A percentile compares a stretch with the other conserved stretches of the same genome.
Conservation (phyloP, 2,888 invertebrate species). For the Chymomyza fuscimana region DNA sequence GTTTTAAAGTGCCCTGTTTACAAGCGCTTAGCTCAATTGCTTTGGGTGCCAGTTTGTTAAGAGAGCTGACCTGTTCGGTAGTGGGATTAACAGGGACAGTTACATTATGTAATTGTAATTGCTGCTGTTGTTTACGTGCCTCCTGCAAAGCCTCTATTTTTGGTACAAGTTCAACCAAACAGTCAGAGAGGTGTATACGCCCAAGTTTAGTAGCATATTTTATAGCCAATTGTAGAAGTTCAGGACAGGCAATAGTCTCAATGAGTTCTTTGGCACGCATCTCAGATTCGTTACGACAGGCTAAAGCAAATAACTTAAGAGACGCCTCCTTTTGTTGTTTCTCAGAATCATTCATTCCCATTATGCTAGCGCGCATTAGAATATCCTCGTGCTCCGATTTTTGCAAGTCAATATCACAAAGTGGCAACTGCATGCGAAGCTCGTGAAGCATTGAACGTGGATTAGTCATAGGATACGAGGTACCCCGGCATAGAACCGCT, state of each 20-base stretch:
- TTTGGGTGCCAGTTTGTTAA: slow-evolving; percentile 68
- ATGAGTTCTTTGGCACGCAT: slow-evolving; percentile 92
- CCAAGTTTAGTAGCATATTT: slow-evolving; percentile 92
- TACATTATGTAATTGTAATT: slow-evolving; percentile 47
- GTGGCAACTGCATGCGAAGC: slow-evolving; percentile 86
- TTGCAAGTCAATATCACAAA: slow-evolving; percentile 89
- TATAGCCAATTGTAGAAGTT: slow-evolving; percentile 90
- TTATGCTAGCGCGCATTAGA: slow-evolving; percentile 84
- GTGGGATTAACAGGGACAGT: slow-evolving; percentile 49
- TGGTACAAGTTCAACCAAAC: slow-evolving; percentile 84
- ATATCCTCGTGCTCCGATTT: slow-evolving; percentile 90
- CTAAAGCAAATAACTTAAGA: slow-evolving; percentile 94
- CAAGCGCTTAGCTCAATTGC: slow-evolving; percentile 73
- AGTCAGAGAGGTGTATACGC: slow-evolving; percentile 88
- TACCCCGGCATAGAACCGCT: slow-evolving; percentile 93
- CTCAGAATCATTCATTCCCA: slow-evolving; percentile 84
- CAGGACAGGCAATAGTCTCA: slow-evolving; percentile 88
- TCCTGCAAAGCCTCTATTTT: slow-evolving; percentile 76
- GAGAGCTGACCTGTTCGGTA: neutral
- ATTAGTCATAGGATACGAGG: slow-evolving; percentile 90
- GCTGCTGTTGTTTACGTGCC: slow-evolving; percentile 68
- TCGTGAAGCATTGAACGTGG: slow-evolving; percentile 92
- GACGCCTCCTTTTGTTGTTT: slow-evolving; percentile 87
- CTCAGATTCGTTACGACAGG: slow-evolving; percentile 91
- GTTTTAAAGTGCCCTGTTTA: slow-evolving; percentile 81